Evolutionary conservation across 2,113 vertebrate species (phyloP).

Genomic region (Heliornis fulica): DNA sequence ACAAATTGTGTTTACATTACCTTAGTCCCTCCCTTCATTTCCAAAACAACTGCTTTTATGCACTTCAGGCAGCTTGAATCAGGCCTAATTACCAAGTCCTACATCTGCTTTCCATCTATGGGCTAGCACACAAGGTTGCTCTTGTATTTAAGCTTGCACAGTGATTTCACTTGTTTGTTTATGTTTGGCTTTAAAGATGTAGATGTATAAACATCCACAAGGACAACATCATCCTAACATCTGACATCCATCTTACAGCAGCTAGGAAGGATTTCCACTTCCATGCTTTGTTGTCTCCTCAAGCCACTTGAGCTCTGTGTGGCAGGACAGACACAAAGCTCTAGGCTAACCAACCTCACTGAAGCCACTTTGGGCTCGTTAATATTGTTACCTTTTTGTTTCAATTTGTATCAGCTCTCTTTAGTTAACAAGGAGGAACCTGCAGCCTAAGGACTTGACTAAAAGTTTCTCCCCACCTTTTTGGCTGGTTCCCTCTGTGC

Average conservation of each 20-base stretch:
- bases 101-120: constrained; percentile 80
- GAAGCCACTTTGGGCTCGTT: neutral
- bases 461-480: accelerated
- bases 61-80: constrained; percentile 55
- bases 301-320: neutral
- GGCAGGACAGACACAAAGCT: neutral
- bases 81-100: constrained; percentile 71
- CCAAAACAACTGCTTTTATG: constrained; percentile 73
- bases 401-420: neutral
- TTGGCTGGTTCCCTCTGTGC: neutral
- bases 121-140: constrained; percentile 54
- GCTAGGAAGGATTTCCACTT: neutral
- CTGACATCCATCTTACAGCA: constrained; percentile 30
- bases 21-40: constrained; percentile 58
- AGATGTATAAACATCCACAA: constrained; percentile 54
- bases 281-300: neutral
- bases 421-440: neutral
- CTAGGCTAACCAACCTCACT: neutral
- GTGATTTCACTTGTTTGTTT: constrained; percentile 71
- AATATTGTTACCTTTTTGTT: neutral
- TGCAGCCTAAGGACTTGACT: neutral
- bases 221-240: constrained; percentile 44
- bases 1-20: constrained; percentile 74
- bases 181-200: constrained; percentile 65
- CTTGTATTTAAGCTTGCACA: constrained; percentile 38